Percentiles rank a stretch among this genome's conserved stretches.
These are phyloP conservation scores for Rhorus exstirpatorius DNA, from an alignment of 2,888 invertebrate genomes.

Conservation along the genomic window DNA sequence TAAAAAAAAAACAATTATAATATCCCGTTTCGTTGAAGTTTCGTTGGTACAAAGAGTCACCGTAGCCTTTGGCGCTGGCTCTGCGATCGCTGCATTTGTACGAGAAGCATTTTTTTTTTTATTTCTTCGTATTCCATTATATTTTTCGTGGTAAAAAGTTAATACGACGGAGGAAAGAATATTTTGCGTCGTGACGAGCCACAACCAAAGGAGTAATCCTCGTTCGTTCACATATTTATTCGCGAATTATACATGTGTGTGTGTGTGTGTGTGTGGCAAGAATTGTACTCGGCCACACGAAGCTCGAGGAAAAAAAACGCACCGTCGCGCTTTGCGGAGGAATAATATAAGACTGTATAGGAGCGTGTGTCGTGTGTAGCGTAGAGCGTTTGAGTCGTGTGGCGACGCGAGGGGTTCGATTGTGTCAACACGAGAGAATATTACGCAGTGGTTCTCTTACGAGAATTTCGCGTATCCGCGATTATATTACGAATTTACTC, in stretches of 20 bases:
- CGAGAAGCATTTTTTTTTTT: not conserved
- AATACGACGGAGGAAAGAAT: no score
- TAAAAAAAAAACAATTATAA: no score
- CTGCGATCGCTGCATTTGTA: not conserved
- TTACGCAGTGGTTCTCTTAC: conserved; percentile 76
- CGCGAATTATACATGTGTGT: no score
- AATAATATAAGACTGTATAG: conserved; percentile 16
- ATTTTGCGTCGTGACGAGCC: not conserved
- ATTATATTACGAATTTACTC: conserved; percentile 40
- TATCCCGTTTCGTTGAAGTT: no score
- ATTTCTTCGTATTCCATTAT: not conserved
- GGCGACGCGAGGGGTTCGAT: conserved; percentile 76
- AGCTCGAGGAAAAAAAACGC: conserved; percentile 38
- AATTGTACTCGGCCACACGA: conserved; percentile 46
- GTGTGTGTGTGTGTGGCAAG: conserved; percentile 60
- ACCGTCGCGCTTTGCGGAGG: conserved; percentile 48
- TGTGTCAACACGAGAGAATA: conserved; percentile 77
- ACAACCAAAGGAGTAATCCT: conserved; percentile 22
- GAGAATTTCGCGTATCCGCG: conserved; percentile 41
- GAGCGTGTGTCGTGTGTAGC: no score
- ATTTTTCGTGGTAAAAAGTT: not conserved
- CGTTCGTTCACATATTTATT: conserved; percentile 65
- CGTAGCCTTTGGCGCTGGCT: not conserved
- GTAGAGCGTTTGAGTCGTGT: conserved; percentile 59
- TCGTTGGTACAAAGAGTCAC: no score